These are phyloP conservation scores for Boleophthalmus pectinirostris DNA, from an alignment of 2,113 vertebrate species.

Conservation along the genomic window DNA sequence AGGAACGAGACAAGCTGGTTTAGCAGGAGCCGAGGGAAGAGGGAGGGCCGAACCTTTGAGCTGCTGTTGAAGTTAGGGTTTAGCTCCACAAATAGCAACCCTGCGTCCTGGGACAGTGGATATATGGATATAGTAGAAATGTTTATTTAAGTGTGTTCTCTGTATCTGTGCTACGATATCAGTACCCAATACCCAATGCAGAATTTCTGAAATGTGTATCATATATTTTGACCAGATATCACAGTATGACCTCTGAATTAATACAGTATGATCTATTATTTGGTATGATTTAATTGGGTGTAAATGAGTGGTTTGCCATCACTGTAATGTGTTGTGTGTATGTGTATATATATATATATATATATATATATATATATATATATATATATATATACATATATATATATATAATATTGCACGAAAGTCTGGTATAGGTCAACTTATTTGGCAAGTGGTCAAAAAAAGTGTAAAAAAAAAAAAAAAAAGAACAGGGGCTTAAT, in stretches of 20 bases:
- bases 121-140: not conserved
- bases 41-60: constrained; percentile 11
- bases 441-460: not conserved
- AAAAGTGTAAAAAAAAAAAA: too few species aligned
- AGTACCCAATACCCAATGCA: not conserved
- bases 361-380: too few species aligned
- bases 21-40: constrained; percentile 33
- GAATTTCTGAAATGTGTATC: not conserved
- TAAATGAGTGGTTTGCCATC: too few species aligned
- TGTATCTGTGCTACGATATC: not conserved
- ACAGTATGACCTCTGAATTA: too few species aligned
- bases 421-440: too few species aligned
- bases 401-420: too few species aligned
- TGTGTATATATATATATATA: too few species aligned
- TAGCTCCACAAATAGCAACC: constrained; percentile 39
- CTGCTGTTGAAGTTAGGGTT: constrained; percentile 27
- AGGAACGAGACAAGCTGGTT: constrained; percentile 57
- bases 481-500: too few species aligned
- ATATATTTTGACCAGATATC: not conserved
- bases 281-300: too few species aligned
- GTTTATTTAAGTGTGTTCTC: not conserved
- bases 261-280: too few species aligned
- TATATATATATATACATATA: too few species aligned
- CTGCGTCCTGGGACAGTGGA: constrained; percentile 12
- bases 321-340: too few species aligned